Evolutionary conservation across 2,113 vertebrate genomes (phyloP), one percentile per base, ranked within the genome.

Genomic region (Pseudopipra pipra): DNA sequence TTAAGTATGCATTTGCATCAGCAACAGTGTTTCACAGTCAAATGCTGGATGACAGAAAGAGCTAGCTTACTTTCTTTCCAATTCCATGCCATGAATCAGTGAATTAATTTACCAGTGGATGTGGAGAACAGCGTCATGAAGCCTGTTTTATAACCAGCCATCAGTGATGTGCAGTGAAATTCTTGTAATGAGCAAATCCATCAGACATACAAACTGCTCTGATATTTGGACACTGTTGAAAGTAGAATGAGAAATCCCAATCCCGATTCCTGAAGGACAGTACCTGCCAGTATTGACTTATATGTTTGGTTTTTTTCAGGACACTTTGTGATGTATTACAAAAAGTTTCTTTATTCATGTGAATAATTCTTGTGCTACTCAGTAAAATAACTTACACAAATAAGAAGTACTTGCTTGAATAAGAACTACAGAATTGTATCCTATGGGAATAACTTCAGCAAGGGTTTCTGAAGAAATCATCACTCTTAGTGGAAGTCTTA

Each of bases 131-230:
- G 68, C 61, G 43, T 95, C 85, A 22, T 77, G 92, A 94, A 95
- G 52, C 52, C 70, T 84, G 65, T 90, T 96, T 96, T 96, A 91
- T 97, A 96, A 92, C 92, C 82, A 96, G 85, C 59, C 59, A 55
- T 88, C 91, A 91, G 43, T 86, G 35, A 49, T 77, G 33, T 86
- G 72, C 82, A 80, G 62, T 65, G 46, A 90, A 96, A 95, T 90
- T 92, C 73, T 43, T 94, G 59, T 97, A 96, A 94, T 93, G 92
- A 96, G 76, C 82, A 96, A 95, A 93, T 95, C 44, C 52, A 63
- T 94, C 85, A 88, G 82, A 89, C 61, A 91, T 49, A 78, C 43
- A 95, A 86, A 91, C 35, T 71, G 54, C 72, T 86, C 47, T 67
- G 52, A 70, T 94, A 78, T 79, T 73, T 93, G 70, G 31, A 33